Percentiles rank a stretch among this genome's conserved stretches.
phyloP scores from a whole-genome alignment of 2,888 invertebrate genomes.

The Diaprepes abbreviatus region DNA sequence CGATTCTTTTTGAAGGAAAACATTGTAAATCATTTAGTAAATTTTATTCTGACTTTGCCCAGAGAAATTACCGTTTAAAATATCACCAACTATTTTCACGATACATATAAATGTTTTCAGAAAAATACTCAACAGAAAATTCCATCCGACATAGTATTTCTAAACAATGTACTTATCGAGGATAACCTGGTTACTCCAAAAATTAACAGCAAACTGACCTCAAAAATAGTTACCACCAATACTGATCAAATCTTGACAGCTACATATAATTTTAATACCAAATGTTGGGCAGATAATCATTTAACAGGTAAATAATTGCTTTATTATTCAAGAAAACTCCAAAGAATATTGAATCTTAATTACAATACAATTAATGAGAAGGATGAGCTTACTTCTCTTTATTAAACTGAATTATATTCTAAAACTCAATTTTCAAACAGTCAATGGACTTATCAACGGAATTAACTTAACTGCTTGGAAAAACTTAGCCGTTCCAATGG shows the following conservation, averaged over 20 bases:
- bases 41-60: too few species aligned
- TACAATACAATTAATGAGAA: too few species aligned
- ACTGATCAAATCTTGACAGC: conserved; percentile 63
- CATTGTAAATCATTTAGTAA: too few species aligned
- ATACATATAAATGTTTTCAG: conserved; percentile 53
- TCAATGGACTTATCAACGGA: conserved; percentile 59
- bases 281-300: conserved; percentile 52
- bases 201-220: conserved; percentile 65
- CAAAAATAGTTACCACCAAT: conserved; percentile 64
- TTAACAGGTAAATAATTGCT: conserved; percentile 21
- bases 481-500: conserved; percentile 62
- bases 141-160: conserved; percentile 64
- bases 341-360: too few species aligned
- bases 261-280: conserved; percentile 59
- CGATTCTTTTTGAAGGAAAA: too few species aligned
- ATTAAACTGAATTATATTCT: too few species aligned
- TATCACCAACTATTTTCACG: too few species aligned
- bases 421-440: conserved; percentile 11
- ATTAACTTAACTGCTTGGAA: conserved; percentile 69
- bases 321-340: too few species aligned
- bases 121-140: conserved; percentile 64
- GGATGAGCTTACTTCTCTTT: too few species aligned
- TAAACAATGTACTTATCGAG: conserved; percentile 62
- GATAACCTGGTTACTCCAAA: conserved; percentile 45
- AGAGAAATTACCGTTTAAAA: too few species aligned